Percentiles rank a stretch among this genome's conserved stretches.
These are phyloP conservation scores for Chelon labrosus DNA, from an alignment of 2,797 vertebrate species.

Conservation along the genomic window DNA sequence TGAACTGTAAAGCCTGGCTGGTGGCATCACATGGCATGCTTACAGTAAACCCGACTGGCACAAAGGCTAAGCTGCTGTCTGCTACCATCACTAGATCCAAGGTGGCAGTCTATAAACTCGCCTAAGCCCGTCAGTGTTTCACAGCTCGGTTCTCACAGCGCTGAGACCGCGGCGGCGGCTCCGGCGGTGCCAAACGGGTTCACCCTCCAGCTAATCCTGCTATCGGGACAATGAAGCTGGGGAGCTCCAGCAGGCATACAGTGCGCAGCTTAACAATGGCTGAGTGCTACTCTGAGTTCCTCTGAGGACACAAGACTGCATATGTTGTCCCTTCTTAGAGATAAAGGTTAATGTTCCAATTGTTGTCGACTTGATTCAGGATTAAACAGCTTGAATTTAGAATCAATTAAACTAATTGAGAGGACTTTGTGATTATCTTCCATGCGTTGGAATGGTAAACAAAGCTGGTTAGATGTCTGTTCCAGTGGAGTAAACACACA, in stretches of 20 bases:
- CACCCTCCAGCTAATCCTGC: conserved; percentile 73
- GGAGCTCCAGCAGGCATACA: conserved; percentile 56
- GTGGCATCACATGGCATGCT: conserved; percentile 68
- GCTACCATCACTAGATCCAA: conserved; percentile 64
- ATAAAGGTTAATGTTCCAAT: conserved; percentile 61
- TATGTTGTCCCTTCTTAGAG: conserved; percentile 45
- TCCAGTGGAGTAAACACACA: conserved; percentile 33
- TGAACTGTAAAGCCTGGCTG: conserved; percentile 62
- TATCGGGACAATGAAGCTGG: conserved; percentile 67
- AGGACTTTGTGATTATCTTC: conserved; percentile 58
- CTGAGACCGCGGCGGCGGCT: conserved; percentile 53
- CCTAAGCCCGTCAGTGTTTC: conserved; percentile 74
- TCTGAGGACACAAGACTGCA: conserved; percentile 51
- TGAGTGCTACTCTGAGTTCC: conserved; percentile 50
- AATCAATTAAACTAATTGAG: conserved; percentile 76
- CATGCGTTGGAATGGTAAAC: conserved; percentile 39
- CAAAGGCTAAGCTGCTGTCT: conserved; percentile 67
- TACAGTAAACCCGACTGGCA: conserved; percentile 70
- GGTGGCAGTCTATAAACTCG: conserved; percentile 78
- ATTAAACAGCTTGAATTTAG: conserved; percentile 72
- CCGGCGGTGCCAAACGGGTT: conserved; percentile 69
- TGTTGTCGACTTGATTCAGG: conserved; percentile 56
- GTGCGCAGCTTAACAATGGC: conserved; percentile 57
- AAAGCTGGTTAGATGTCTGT: conserved; percentile 49
- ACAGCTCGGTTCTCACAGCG: conserved; percentile 68